These are phyloP conservation scores for Invenusta paracnida DNA, from an alignment of 2,888 invertebrate species.

Conservation along the genomic window DNA sequence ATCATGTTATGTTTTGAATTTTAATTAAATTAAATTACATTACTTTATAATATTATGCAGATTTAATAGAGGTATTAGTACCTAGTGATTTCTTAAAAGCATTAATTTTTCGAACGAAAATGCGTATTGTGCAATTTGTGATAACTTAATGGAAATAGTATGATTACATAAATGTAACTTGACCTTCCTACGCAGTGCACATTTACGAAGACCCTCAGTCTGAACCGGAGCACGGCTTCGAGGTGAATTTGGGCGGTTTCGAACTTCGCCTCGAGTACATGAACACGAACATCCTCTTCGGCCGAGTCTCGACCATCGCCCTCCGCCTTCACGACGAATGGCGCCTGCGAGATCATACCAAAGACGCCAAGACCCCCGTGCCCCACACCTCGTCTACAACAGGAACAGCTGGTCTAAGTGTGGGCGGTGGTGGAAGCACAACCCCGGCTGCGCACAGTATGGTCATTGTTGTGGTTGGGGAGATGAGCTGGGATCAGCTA, in stretches of 20 bases:
- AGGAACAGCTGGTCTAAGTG: not conserved
- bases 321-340: constrained; percentile 38
- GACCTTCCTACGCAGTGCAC: constrained; percentile 31
- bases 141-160: too few species aligned
- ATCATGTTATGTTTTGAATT: too few species aligned
- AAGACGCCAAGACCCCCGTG: not conserved
- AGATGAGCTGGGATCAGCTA: constrained; percentile 42
- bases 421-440: not conserved
- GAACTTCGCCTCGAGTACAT: constrained; percentile 42
- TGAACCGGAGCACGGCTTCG: constrained; percentile 37
- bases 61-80: too few species aligned
- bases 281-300: constrained; percentile 41
- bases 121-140: too few species aligned
- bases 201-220: constrained; percentile 42
- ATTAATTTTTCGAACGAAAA: too few species aligned
- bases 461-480: constrained; percentile 34
- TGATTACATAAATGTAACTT: too few species aligned
- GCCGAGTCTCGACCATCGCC: constrained; percentile 36
- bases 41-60: too few species aligned
- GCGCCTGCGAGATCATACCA: not conserved
- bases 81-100: too few species aligned
- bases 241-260: constrained; percentile 35
- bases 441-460: not conserved
- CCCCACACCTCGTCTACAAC: not conserved
- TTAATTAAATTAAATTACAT: too few species aligned